These are phyloP conservation scores for Conomelus anceps DNA, from an alignment of 2,888 invertebrate species.

Conservation along the genomic window DNA sequence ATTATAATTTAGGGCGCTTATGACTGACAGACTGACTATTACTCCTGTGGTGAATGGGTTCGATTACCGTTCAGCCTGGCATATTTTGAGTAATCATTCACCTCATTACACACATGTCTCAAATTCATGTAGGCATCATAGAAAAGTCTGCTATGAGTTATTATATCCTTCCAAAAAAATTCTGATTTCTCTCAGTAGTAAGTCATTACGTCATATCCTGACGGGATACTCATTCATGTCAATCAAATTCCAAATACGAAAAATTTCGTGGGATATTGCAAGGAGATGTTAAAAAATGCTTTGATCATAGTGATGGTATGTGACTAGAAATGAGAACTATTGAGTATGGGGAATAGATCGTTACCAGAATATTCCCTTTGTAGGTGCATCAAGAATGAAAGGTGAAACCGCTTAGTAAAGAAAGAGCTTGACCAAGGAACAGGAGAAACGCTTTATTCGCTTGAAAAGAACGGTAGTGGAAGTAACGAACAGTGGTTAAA, in stretches of 20 bases:
- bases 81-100: too few species aligned
- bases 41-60: too few species aligned
- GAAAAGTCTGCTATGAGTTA: too few species aligned
- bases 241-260: neutral
- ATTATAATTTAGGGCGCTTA: too few species aligned
- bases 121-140: too few species aligned
- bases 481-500: neutral
- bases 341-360: neutral
- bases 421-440: neutral
- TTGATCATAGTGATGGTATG: neutral
- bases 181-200: too few species aligned
- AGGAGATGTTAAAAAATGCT: neutral
- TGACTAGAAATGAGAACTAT: neutral
- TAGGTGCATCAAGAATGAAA: neutral
- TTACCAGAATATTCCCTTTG: neutral
- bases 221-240: neutral
- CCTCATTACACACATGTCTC: too few species aligned
- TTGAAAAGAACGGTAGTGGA: neutral
- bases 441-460: neutral
- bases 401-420: neutral
- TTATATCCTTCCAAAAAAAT: too few species aligned
- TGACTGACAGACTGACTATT: too few species aligned
- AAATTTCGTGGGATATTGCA: neutral
- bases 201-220: too few species aligned
- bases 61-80: too few species aligned